Percentiles rank a stretch among this genome's conserved stretches.
These are phyloP conservation scores for Lampropteryx suffumata DNA, from an alignment of 2,888 invertebrate species.

Conservation along the genomic window DNA sequence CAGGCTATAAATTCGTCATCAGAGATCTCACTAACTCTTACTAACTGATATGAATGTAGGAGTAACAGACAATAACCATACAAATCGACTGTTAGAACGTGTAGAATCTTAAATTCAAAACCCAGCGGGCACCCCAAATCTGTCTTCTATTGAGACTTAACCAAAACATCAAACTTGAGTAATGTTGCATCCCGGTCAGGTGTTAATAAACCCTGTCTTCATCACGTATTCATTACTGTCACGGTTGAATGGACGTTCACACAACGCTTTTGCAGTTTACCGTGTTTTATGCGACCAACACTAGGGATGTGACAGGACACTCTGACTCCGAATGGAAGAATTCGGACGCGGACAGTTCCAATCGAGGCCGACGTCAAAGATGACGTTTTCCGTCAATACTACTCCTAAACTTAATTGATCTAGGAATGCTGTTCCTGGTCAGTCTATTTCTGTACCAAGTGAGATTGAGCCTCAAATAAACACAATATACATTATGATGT, in stretches of 20 bases:
- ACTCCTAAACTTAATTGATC: neutral
- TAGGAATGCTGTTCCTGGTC: too few species aligned
- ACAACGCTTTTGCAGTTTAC: constrained; percentile 41
- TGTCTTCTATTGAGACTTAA: constrained; percentile 23
- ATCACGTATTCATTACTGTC: constrained; percentile 58
- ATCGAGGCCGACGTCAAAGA: neutral
- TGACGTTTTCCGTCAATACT: constrained; percentile 2
- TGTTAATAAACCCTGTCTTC: constrained; percentile 59
- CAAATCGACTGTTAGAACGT: neutral
- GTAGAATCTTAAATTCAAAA: neutral
- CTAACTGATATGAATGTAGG: too few species aligned
- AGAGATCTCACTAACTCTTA: too few species aligned
- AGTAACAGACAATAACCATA: neutral
- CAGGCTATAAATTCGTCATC: too few species aligned
- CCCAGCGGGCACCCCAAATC: constrained; percentile 24
- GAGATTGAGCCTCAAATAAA: too few species aligned
- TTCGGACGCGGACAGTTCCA: constrained; percentile 9
- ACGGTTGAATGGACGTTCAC: constrained; percentile 39
- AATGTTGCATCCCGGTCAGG: constrained; percentile 46
- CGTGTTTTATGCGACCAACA: constrained; percentile 33
- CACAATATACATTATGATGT: too few species aligned
- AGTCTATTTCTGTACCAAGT: too few species aligned
- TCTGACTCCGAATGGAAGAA: constrained; percentile 27
- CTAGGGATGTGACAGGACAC: constrained; percentile 23
- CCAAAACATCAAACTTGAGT: constrained; percentile 41